These are phyloP conservation scores for Xiphydria camelus DNA, from an alignment of 2,888 invertebrate species.

Conservation along the genomic window DNA sequence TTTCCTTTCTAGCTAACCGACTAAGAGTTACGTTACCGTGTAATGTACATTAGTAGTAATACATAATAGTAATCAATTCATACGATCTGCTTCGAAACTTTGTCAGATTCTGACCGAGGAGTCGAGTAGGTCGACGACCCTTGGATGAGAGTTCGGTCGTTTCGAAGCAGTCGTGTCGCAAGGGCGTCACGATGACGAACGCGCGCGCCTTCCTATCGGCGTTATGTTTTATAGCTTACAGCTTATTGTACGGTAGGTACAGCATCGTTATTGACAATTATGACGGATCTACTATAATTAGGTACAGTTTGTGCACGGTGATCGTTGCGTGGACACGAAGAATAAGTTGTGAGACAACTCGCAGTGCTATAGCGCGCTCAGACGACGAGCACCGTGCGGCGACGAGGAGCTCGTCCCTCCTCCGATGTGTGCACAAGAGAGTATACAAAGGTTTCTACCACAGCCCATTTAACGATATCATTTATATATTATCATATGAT, in stretches of 20 bases:
- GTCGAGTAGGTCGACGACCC: too few relatives aligned
- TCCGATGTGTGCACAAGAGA: conserved; percentile 27
- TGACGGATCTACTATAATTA: conserved; percentile 43
- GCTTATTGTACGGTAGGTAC: conserved; percentile 33
- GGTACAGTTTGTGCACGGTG: conserved; percentile 52
- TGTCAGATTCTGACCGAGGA: too few relatives aligned
- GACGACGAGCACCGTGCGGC: too few relatives aligned
- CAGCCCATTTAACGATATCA: conserved; percentile 55
- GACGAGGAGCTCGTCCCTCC: not conserved
- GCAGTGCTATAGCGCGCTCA: too few relatives aligned
- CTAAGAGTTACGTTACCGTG: too few relatives aligned
- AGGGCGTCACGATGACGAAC: too few relatives aligned
- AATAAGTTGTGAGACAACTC: not conserved
- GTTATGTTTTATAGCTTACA: conserved; percentile 21
- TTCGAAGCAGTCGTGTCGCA: too few relatives aligned
- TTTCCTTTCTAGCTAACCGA: not conserved
- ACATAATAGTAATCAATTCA: not conserved
- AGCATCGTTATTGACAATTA: conserved; percentile 50
- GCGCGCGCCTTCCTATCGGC: conserved; percentile 18
- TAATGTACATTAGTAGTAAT: not conserved
- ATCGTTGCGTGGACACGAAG: conserved; percentile 43
- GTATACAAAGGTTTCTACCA: conserved; percentile 52
- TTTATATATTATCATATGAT: conserved; percentile 32
- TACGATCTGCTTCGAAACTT: too few relatives aligned
- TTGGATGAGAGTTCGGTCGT: too few relatives aligned